Percentiles rank a stretch among this genome's conserved stretches.
Conservation (phyloP, 2,113 vertebrate species). For the Condylura cristata region DNA sequence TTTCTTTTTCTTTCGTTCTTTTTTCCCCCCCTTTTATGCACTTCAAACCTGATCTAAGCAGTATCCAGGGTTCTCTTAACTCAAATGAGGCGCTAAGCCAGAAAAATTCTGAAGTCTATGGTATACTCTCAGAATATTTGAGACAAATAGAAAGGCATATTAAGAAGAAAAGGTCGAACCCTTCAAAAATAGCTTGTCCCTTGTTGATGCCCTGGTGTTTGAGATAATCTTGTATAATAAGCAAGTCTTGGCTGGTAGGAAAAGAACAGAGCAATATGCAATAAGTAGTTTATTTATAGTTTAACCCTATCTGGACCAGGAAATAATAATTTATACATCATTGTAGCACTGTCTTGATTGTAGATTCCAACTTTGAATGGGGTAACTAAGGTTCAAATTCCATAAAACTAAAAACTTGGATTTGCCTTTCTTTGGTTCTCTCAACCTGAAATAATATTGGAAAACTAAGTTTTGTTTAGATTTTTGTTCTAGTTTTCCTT, state of each 20-base stretch:
- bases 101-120: constrained; percentile 43
- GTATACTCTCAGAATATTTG: constrained; percentile 43
- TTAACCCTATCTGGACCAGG: not conserved
- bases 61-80: constrained; percentile 52
- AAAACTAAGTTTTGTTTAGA: not conserved
- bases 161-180: not conserved
- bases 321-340: not conserved
- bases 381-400: not conserved
- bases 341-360: not conserved
- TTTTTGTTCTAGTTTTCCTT: not conserved
- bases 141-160: constrained; percentile 23
- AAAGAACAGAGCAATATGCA: not conserved
- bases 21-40: constrained; percentile 19
- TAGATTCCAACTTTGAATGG: not conserved
- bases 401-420: not conserved
- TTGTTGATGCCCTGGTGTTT: not conserved
- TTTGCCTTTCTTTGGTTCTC: not conserved
- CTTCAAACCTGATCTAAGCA: constrained; percentile 69
- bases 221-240: not conserved
- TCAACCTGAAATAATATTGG: not conserved
- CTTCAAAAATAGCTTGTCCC: not conserved
- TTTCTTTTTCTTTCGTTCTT: too few relatives aligned
- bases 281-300: not conserved
- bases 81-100: constrained; percentile 55
- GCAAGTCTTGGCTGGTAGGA: not conserved